phyloP scores from a whole-genome alignment of 2,113 vertebrate species.

The Hirundichthys speculiger region DNA sequence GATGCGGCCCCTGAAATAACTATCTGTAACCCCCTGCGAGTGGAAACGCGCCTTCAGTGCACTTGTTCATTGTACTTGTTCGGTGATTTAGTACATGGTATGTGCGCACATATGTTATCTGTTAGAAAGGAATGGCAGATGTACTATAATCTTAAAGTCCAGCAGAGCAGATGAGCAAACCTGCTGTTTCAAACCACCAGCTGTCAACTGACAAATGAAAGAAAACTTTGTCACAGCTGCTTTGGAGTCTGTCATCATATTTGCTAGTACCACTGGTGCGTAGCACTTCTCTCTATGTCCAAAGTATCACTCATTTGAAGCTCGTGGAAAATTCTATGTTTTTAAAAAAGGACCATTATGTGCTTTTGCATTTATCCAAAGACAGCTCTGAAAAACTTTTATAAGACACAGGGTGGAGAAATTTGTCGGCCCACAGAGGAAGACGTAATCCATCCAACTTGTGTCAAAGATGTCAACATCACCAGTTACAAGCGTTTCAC shows the following conservation, averaged over 20 bases:
- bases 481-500: neutral
- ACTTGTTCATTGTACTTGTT: too few relatives aligned
- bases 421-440: conserved; percentile 19
- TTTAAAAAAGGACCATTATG: conserved; percentile 9
- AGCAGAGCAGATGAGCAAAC: conserved; percentile 49
- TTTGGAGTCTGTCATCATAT: too few relatives aligned
- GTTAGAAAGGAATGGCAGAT: conserved; percentile 46
- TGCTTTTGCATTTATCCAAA: conserved; percentile 22
- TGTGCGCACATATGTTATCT: conserved; percentile 50
- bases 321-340: neutral
- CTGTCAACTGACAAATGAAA: conserved; percentile 18
- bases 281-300: neutral
- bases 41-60: too few relatives aligned
- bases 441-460: conserved; percentile 22
- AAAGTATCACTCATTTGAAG: neutral
- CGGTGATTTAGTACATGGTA: neutral
- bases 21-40: too few relatives aligned
- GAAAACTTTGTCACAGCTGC: neutral
- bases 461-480: conserved; percentile 23
- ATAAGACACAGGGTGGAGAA: conserved; percentile 27
- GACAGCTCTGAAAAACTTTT: conserved; percentile 25
- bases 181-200: conserved; percentile 22
- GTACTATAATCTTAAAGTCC: conserved; percentile 54
- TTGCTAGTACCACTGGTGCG: too few relatives aligned
- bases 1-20: too few relatives aligned